Evolutionary conservation across 2,888 invertebrate species (phyloP), one percentile per base, ranked within the genome.

Genomic region (Periphyllus acericola): DNA sequence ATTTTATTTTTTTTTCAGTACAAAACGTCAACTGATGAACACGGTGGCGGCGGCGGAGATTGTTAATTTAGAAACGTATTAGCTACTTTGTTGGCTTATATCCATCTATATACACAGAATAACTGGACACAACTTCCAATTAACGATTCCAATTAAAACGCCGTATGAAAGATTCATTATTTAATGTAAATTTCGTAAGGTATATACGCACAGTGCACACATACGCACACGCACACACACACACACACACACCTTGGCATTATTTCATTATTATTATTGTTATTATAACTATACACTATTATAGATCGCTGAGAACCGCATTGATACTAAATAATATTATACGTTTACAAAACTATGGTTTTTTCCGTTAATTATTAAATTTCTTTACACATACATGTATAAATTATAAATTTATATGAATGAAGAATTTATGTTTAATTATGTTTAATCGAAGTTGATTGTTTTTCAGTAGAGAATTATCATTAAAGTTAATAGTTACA

Each of bases 31-130:
- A 68, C 21, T 19, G 34, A 40, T 11, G 40, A 17, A 80, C 80
- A 60, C 71, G 17, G 8, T 21, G 55, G 55, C 21, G 55, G 55
- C 25, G 82, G 46, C 60, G 17, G 46, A 34, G 46, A 72, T 82
- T 52, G 32, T 82, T 52, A 52, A 72, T 82, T 82, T 72, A 72
- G 34, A 82, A 82, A 82, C 82, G n/a, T 82, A 71, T 82, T 72
- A 71, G 82, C 72, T 72, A 72, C 82, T 82, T 52, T 52, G 72
- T 82, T 82, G 82, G 82, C 82, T 82, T 52, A 52, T 34, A 34
- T 82, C 82, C 71, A 82, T 72, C 34, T 11, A n/a, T 55, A 25
- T n/a, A n/a, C 81, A 19, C 46, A 19, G 46, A 32, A 46, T 71
- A 46, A 72, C 72, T 32, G 32, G 14, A 52, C 71, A 72, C 11